phyloP scores from a whole-genome alignment of 30 jellyfish, hydroid and myxozoan species.

The Rhopilema esculentum region DNA sequence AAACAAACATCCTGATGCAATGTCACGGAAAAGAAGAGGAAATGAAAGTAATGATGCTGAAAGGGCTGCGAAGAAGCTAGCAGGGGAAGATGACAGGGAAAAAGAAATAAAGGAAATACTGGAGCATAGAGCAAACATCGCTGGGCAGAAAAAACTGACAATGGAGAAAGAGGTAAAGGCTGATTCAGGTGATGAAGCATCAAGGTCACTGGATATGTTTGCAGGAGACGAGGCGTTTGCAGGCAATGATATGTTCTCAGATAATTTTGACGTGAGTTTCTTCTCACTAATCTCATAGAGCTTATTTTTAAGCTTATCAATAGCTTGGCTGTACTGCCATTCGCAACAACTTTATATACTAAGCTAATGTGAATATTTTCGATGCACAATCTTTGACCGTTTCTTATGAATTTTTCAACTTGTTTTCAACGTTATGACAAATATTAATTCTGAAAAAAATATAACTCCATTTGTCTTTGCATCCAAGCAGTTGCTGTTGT shows the following conservation, averaged over 20 bases:
- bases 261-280: constrained; percentile 85
- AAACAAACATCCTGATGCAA: constrained; percentile 1
- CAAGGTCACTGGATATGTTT: constrained; percentile 85
- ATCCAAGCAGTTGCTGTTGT: too few species aligned
- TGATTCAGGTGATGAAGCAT: constrained; percentile 20
- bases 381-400: too few species aligned
- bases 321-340: background rate
- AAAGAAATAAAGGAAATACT: constrained; percentile 16
- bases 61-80: background rate
- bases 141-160: constrained; percentile 21
- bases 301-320: background rate
- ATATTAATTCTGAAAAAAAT: too few species aligned
- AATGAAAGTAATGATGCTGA: constrained; percentile 1
- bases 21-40: constrained; percentile 1
- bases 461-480: too few species aligned
- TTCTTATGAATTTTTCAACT: too few species aligned
- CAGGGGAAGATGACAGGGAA: constrained; percentile 4
- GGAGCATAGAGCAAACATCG: constrained; percentile 53
- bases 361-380: too few species aligned
- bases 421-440: too few species aligned
- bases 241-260: constrained; percentile 94
- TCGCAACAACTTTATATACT: too few species aligned
- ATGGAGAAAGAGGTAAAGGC: constrained; percentile 44
- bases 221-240: constrained; percentile 88
- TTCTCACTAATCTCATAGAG: background rate